Percentiles rank a stretch among this genome's conserved stretches.
Evolutionary conservation across 2,797 vertebrate species (phyloP).

Genomic region (Betta splendens): DNA sequence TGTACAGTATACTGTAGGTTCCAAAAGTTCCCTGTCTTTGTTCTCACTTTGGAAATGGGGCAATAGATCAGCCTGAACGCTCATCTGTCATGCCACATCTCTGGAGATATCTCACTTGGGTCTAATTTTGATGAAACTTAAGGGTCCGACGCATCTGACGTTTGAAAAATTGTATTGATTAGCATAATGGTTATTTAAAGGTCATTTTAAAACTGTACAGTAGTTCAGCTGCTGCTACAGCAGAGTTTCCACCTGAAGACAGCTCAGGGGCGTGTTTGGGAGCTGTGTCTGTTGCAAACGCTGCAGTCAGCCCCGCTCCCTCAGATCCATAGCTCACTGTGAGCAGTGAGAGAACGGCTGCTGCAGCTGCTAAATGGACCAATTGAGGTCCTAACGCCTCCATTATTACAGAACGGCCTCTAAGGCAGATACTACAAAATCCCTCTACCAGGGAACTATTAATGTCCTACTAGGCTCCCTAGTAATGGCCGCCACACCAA

Average conservation of each 20-base stretch:
- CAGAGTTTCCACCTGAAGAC: background rate
- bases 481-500: too few species aligned
- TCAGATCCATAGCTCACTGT: too few species aligned
- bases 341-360: too few species aligned
- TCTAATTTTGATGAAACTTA: conserved; percentile 53
- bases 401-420: too few species aligned
- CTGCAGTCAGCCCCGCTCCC: too few species aligned
- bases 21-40: conserved; percentile 9
- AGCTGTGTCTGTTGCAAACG: too few species aligned
- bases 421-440: too few species aligned
- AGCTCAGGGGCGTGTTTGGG: background rate
- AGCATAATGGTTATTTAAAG: conserved; percentile 52
- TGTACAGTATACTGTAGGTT: background rate
- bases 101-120: conserved; percentile 37
- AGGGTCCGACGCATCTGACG: conserved; percentile 40
- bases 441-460: too few species aligned
- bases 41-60: conserved; percentile 15
- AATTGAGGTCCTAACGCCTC: too few species aligned
- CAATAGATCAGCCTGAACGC: conserved; percentile 1
- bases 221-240: background rate
- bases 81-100: conserved; percentile 41
- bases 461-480: too few species aligned
- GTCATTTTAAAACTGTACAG: conserved; percentile 39
- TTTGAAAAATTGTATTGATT: conserved; percentile 51
- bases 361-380: too few species aligned